phyloP scores from a whole-genome alignment of 2,797 vertebrate species.

The Anabas testudineus region DNA sequence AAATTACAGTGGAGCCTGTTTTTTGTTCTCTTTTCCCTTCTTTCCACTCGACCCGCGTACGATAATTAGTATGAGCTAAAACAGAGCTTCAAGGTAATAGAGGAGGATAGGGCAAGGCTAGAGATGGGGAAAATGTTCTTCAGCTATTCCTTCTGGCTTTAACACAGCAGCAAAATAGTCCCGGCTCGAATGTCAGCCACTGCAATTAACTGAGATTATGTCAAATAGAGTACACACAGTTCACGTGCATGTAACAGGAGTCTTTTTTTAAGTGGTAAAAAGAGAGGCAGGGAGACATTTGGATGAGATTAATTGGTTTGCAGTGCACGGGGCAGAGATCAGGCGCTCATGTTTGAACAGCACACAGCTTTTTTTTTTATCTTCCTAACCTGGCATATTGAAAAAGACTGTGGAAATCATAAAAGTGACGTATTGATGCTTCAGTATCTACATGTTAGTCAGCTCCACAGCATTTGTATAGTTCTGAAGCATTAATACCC shows the following conservation, averaged over 20 bases:
- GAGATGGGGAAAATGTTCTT: slow-evolving; percentile 59
- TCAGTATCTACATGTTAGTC: not conserved
- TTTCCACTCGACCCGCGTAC: slow-evolving; percentile 45
- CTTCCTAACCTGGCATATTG: slow-evolving; percentile 18
- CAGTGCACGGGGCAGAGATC: slow-evolving; percentile 51
- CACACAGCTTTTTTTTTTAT: slow-evolving; percentile 6
- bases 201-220: slow-evolving; percentile 76
- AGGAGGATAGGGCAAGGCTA: slow-evolving; percentile 46
- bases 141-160: slow-evolving; percentile 65
- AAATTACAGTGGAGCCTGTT: slow-evolving; percentile 63
- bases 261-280: slow-evolving; percentile 13
- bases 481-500: not conserved
- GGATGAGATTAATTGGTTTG: slow-evolving; percentile 66
- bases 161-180: slow-evolving; percentile 51
- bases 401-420: not conserved
- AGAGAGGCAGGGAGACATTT: slow-evolving; percentile 47
- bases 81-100: slow-evolving; percentile 72
- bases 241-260: slow-evolving; percentile 47
- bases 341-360: slow-evolving; percentile 41
- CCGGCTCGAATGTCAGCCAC: slow-evolving; percentile 57
- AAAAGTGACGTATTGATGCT: not conserved
- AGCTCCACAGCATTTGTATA: not conserved
- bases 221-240: slow-evolving; percentile 64
- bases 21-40: slow-evolving; percentile 8
- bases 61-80: slow-evolving; percentile 77